These are phyloP conservation scores for Triplophysa yarkandensis DNA, from an alignment of 2,797 vertebrate genomes.

Conservation along the genomic window DNA sequence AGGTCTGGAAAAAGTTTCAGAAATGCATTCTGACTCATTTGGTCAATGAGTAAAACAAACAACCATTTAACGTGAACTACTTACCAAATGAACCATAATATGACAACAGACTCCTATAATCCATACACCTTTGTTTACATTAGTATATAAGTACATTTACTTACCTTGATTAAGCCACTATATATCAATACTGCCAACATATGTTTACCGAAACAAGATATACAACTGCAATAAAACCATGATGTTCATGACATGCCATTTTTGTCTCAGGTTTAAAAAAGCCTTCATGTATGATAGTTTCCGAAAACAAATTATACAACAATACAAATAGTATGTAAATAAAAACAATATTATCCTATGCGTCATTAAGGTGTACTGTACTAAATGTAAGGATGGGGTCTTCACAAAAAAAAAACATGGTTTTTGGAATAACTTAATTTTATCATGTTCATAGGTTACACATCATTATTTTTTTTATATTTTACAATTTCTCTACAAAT, in stretches of 20 bases:
- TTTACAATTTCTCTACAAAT: no score
- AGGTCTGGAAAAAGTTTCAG: constrained; percentile 8
- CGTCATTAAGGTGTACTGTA: no score
- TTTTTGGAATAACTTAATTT: no score
- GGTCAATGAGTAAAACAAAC: constrained; percentile 1
- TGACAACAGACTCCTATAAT: constrained; percentile 12
- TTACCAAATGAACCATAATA: background rate
- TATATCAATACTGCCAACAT: background rate
- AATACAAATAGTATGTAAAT: no score
- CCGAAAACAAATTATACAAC: no score
- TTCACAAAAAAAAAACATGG: no score
- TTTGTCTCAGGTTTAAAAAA: background rate
- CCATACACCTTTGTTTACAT: constrained; percentile 29
- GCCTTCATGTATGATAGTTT: no score
- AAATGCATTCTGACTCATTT: constrained; percentile 12
- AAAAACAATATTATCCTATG: no score
- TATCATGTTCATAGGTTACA: no score
- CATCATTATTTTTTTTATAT: no score
- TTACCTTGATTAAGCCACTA: constrained; percentile 5
- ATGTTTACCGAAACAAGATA: background rate
- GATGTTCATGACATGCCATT: background rate
- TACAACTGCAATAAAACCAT: constrained; percentile 6
- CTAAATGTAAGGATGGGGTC: background rate
- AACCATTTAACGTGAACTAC: background rate
- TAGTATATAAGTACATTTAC: background rate